Percentiles rank a stretch among this genome's conserved stretches.
These are phyloP conservation scores for Mormoops blainvillei DNA, from an alignment of 2,113 vertebrate genomes.

Conservation along the genomic window DNA sequence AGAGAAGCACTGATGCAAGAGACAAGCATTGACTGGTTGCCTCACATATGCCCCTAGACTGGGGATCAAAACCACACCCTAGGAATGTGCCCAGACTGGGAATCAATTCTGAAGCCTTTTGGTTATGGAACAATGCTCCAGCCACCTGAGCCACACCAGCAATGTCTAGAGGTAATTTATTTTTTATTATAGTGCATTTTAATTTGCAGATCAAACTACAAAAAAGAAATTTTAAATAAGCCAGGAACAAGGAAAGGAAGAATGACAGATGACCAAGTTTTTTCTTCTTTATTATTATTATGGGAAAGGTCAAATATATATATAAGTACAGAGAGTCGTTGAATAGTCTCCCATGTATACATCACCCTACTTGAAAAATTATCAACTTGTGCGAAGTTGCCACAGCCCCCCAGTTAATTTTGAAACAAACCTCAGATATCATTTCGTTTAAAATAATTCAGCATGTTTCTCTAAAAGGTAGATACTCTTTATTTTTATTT, in stretches of 20 bases:
- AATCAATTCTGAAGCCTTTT: too few relatives aligned
- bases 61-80: too few relatives aligned
- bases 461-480: background rate
- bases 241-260: slow-evolving; percentile 89
- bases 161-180: background rate
- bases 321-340: background rate
- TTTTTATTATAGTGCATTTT: background rate
- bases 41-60: too few relatives aligned
- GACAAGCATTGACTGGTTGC: too few relatives aligned
- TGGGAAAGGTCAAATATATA: background rate
- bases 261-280: slow-evolving; percentile 76
- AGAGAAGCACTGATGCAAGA: too few relatives aligned
- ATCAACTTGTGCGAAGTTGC: background rate
- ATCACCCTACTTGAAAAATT: background rate
- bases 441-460: background rate
- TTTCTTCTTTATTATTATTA: background rate
- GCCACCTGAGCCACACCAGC: too few relatives aligned
- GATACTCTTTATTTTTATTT: background rate
- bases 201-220: slow-evolving; percentile 81
- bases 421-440: background rate
- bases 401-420: background rate
- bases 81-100: too few relatives aligned
- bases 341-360: background rate
- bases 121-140: too few relatives aligned
- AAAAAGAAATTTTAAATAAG: slow-evolving; percentile 76